Base-by-base conservation (phyloP, 2,113 vertebrate species). In the Pseudorectes ferrugineus region DNA sequence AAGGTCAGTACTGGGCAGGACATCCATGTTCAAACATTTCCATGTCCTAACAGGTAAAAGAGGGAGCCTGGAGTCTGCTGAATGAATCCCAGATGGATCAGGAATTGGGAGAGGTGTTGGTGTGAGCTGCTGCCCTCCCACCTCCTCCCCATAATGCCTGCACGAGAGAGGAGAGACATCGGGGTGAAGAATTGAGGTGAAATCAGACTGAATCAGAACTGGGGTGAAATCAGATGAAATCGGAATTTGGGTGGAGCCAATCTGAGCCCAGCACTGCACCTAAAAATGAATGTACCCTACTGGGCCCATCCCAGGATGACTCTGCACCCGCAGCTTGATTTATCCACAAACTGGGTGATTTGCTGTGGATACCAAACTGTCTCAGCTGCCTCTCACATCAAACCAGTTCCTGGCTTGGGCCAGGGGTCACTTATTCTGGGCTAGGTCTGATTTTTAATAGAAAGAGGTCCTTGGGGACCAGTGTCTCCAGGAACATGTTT, bases 111-210 rank as follows among this genome's bases (percentile, higher is more conserved):
- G 80, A n/a, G 24, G 14, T 12, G 24, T 3, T 85, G 57, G 29
- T 0, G 0, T 3, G 51, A 51, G 36, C 54, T 65, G 51, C 40
- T 14, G 2, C 33, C 29, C 45, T 36, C 33, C 35, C 59, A 26
- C 9, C 22, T 66, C 31, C 49, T 73, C 57, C 62, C 74, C 38
- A 20, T 12, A 59, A 10, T 36, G 25, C 5, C 36, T 49, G 45
- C 25, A 14, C 0, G 0, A 38, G 21, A 54, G 25, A 59, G 16
- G 57, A 43, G 26, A 1, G 5, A 33, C 1, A 8, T 0, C 0
- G 0, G 72, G 36, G 40, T 25, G 52, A 58, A 57, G 66, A 71
- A 54, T 0, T 42, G 73, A 43, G 57, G 35, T 48, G 42, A 55
- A 71, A 82, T 20, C 15, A 25, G 31, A 13, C 2, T 20, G 6